These are phyloP conservation scores for Xiphophorus hellerii DNA, from an alignment of 2,113 vertebrate genomes.

Conservation along the genomic window DNA sequence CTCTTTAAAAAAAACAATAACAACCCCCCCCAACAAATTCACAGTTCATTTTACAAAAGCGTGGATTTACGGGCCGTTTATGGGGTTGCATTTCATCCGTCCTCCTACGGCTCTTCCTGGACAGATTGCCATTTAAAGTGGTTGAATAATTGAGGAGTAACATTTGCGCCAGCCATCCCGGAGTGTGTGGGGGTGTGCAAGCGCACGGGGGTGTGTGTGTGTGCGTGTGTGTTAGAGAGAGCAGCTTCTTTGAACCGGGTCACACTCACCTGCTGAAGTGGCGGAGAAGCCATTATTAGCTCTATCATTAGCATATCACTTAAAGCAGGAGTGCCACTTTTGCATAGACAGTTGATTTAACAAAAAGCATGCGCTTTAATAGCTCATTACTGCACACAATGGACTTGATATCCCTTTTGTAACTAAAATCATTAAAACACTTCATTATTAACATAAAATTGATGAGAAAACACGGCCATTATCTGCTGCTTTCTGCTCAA, in stretches of 20 bases:
- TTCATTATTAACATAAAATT: neutral
- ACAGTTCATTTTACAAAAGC: neutral
- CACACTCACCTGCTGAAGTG: conserved; percentile 55
- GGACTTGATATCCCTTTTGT: neutral
- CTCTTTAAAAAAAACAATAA: conserved; percentile 1
- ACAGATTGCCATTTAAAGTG: conserved; percentile 79
- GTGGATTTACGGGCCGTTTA: neutral
- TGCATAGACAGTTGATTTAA: neutral
- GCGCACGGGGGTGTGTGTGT: conserved; percentile 36
- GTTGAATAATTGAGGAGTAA: conserved; percentile 83
- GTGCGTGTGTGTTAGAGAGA: conserved; percentile 19
- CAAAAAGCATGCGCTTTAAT: neutral
- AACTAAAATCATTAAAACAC: neutral
- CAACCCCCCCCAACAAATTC: too few relatives aligned
- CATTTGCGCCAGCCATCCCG: conserved; percentile 75
- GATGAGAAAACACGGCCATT: neutral
- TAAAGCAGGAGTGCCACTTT: neutral
- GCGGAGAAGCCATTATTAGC: conserved; percentile 31
- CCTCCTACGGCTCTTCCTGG: conserved; percentile 38
- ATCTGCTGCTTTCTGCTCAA: neutral
- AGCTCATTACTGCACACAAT: neutral
- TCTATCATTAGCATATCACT: conserved; percentile 11
- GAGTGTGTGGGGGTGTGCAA: conserved; percentile 54
- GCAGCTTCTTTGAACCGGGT: conserved; percentile 36
- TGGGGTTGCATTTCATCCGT: neutral